Evolutionary conservation across 2,113 vertebrate genomes (phyloP).

Genomic region (Paraplagusia blochii): DNA sequence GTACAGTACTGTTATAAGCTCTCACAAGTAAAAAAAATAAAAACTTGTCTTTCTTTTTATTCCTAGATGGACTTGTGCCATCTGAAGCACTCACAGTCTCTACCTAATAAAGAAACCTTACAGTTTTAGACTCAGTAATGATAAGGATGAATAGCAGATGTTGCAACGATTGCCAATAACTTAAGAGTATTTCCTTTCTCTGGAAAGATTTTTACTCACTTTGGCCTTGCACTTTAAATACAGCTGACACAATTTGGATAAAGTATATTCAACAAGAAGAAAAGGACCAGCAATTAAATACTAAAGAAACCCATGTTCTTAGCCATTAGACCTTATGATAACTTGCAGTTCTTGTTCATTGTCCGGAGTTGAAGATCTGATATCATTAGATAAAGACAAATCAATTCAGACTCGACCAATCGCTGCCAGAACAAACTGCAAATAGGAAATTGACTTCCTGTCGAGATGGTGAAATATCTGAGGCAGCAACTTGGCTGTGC

Average conservation of each 20-base stretch:
- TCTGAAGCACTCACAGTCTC: slow-evolving; percentile 11
- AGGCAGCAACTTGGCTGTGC: slow-evolving; percentile 17
- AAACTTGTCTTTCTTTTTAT: slow-evolving; percentile 25
- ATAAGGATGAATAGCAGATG: slow-evolving; percentile 40
- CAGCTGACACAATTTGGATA: too few species aligned
- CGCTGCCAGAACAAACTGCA: slow-evolving; percentile 61
- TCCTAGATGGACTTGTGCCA: slow-evolving; percentile 25
- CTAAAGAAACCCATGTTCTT: too few species aligned
- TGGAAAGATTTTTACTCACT: slow-evolving; percentile 17
- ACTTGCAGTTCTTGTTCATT: neutral
- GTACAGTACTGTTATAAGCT: too few species aligned
- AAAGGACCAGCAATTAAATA: too few species aligned
- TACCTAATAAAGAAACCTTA: slow-evolving; percentile 27
- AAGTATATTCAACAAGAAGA: too few species aligned
- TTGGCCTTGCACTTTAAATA: too few species aligned
- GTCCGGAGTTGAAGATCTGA: slow-evolving; percentile 5
- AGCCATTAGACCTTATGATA: slow-evolving; percentile 11
- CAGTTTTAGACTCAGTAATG: slow-evolving; percentile 29
- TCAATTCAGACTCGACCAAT: slow-evolving; percentile 54
- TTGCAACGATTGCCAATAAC: slow-evolving; percentile 8
- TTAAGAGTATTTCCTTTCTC: slow-evolving; percentile 18
- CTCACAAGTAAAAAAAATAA: slow-evolving; percentile 23
- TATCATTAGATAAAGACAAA: slow-evolving; percentile 53
- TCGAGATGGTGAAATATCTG: slow-evolving; percentile 49
- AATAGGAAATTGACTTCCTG: slow-evolving; percentile 70